Base-by-base conservation (phyloP, 2,797 vertebrate species). In the Sebastes flavidus region DNA sequence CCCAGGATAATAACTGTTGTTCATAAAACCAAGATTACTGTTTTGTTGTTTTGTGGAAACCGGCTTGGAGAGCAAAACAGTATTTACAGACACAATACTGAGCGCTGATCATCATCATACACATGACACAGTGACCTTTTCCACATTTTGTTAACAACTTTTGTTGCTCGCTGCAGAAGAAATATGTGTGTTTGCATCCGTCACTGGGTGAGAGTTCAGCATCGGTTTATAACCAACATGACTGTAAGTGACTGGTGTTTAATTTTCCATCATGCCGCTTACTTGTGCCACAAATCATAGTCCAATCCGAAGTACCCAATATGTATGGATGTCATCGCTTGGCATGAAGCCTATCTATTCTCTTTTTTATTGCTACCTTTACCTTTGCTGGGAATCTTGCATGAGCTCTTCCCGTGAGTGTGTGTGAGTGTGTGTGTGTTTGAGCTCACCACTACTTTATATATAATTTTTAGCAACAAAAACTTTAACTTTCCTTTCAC, bases 1-100 rank as follows among this genome's bases (percentile, higher is more conserved):
- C 63, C 32, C n/a, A 9, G 73, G 69, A 89, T 92, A 93, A 93
- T 89, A 59, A 91, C 88, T 86, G 85, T 88, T 92, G 85, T 86
- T 81, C 80, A 72, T 75, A 77, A 77, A 59, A 84, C 79, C 80
- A 58, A 78, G 83, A 94, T 93, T 72, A 85, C 82, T 91, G 67
- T 90, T 46, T 89, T 94, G 77, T 59, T 87, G 72, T 72, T 88
- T 70, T 74, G 36, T 54, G 36, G 72, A 78, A 81, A 69, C 76
- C 2, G 10, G 55, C 24, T 27, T 24, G 32, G 32, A 29, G 34
- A 62, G 74, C 77, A 90, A 91, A 93, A 85, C 85, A 87, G 87
- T 89, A 75, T 54, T 93, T 91, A 88, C 25, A 60, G 65, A 75
- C 81, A 75, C 65, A 71, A 60, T 83, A 60, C 78, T 69, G 65